These are phyloP conservation scores for Troides helena DNA, from an alignment of 2,888 invertebrate genomes.

Conservation along the genomic window DNA sequence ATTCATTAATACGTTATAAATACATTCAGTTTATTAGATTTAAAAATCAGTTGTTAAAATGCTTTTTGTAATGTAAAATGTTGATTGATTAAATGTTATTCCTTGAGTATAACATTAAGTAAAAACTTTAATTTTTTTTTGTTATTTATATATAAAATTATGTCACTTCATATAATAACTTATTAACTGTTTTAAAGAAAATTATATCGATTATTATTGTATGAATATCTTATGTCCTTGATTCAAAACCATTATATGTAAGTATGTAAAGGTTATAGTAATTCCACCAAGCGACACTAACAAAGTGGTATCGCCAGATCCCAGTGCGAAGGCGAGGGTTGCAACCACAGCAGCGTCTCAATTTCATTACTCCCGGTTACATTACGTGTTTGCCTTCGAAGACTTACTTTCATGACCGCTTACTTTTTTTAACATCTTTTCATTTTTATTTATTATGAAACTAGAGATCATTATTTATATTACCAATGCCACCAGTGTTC, in stretches of 20 bases:
- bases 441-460: conserved; percentile 10
- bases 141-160: no score
- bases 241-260: background rate
- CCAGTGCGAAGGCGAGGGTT: conserved; percentile 34
- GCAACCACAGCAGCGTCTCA: conserved; percentile 59
- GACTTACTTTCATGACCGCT: conserved; percentile 59
- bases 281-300: conserved; percentile 16
- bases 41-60: no score
- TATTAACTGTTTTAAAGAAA: background rate
- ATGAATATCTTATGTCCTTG: background rate
- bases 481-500: background rate
- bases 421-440: conserved; percentile 37
- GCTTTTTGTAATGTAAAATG: no score
- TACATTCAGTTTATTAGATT: no score
- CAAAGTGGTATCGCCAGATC: conserved; percentile 27
- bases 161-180: no score
- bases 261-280: background rate
- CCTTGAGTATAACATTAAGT: no score
- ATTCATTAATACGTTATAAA: no score
- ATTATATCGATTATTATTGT: background rate
- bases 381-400: conserved; percentile 57
- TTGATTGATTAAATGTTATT: no score
- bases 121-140: no score
- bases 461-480: conserved; percentile 14
- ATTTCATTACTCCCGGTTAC: conserved; percentile 57